Evolutionary conservation across 2,888 invertebrate species (phyloP).

Genomic region (Drosophila eohydei): DNA sequence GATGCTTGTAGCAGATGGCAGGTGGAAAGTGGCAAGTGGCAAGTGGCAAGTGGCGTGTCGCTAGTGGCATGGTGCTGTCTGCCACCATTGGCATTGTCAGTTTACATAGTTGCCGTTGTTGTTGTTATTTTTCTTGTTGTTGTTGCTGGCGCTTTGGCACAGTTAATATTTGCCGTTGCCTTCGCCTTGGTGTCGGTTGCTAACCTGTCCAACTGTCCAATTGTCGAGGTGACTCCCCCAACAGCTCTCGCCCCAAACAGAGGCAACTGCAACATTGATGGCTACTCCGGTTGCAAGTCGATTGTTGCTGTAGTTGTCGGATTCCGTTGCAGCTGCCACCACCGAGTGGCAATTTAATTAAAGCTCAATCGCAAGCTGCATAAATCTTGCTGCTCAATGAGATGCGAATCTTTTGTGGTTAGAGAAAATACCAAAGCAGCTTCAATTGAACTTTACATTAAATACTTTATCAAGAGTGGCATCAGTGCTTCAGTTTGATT

Average conservation of each 20-base stretch:
- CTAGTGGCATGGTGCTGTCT: constrained; percentile 22
- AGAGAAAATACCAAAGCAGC: constrained; percentile 40
- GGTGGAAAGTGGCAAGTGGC: constrained; percentile 5
- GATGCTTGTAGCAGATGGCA: background rate
- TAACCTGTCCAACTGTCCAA: constrained; percentile 30
- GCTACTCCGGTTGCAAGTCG: constrained; percentile 15
- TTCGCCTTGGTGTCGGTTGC: constrained; percentile 11
- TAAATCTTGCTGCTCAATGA: constrained; percentile 45
- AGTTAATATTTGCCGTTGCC: constrained; percentile 48
- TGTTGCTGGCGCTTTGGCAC: constrained; percentile 37
- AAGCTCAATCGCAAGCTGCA: constrained; percentile 55
- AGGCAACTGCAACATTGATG: constrained; percentile 13
- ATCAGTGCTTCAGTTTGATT: constrained; percentile 7
- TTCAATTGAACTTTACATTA: constrained; percentile 26
- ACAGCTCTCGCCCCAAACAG: background rate
- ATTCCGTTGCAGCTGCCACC: constrained; percentile 31
- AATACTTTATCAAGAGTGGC: constrained; percentile 22
- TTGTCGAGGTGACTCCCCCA: constrained; percentile 10
- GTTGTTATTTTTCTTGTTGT: constrained; percentile 6
- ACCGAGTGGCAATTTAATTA: constrained; percentile 69
- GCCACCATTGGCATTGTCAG: constrained; percentile 28
- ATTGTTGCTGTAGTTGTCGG: constrained; percentile 13
- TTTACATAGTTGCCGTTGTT: constrained; percentile 15
- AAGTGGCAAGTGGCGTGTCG: constrained; percentile 17
- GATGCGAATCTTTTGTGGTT: constrained; percentile 42